Base-by-base conservation (phyloP, 2,888 invertebrate species). In the Lithophane semibrunnea region DNA sequence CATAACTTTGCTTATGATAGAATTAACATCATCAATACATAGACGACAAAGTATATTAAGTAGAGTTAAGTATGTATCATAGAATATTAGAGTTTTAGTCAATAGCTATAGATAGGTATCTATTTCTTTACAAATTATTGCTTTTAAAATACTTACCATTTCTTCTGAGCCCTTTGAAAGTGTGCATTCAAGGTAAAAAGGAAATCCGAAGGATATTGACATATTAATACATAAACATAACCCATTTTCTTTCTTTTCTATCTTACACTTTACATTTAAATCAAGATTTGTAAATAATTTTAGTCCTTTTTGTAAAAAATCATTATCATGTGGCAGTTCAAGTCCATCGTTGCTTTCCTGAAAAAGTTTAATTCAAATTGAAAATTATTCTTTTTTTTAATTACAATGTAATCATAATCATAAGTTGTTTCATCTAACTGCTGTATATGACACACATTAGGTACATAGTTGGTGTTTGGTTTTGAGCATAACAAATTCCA, bases 311-410 rank as follows among this genome's bases (percentile, higher is more conserved):
- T 91, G 79, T 9, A 94, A 24, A 42, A 94, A 88, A n/a, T 91
- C 91, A 49, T 89, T 79, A 49, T 91, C 90, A 60, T 87, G 61
- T 56, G 91, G 88, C 54, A 93, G 91, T 88, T 93, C 92, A 52
- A 95, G 77, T 5, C 89, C 89, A 49, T 86, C 88, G 79, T 96
- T 96, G 82, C 92, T 92, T 13, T 92, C 88, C 96, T 96, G 90
- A 70, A 91, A 92, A 79, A 24, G 18, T 44, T 21, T 21, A 56
- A 54, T 49, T 49, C 0, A 21, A 58, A 80, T 44, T 52, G 9
- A 24, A 0, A 49, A 21, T 18, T 4, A n/a, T 37, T 66, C 1
- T 47, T 21, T 37, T 56, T 24, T 52, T 1, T 9, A 42, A 52
- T 18, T 29, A 12, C 21, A 29, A 29, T 29, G 29, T 29, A 29